Evolutionary conservation across 2,888 invertebrate species (phyloP).

Genomic region (Nomada hirtipes): DNA sequence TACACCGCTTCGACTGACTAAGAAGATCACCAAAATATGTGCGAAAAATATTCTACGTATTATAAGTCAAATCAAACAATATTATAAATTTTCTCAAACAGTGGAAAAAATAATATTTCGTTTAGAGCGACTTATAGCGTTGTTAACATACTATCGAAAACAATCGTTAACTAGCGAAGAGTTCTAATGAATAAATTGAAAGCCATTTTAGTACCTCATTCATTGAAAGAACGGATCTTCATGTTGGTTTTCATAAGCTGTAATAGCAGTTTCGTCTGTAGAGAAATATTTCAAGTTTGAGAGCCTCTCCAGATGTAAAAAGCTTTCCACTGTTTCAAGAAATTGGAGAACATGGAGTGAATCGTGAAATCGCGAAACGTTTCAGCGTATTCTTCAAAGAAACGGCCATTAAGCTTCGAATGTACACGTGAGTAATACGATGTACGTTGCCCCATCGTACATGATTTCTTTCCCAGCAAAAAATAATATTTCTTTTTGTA

Average conservation of each 20-base stretch:
- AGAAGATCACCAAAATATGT: no score
- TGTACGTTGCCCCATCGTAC: conserved; percentile 2
- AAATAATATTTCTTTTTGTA: no score
- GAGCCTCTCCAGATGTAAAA: conserved; percentile 44
- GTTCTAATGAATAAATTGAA: not conserved
- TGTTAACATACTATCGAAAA: no score
- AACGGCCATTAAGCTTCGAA: conserved; percentile 54
- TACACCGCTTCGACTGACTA: no score
- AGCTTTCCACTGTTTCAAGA: conserved; percentile 60
- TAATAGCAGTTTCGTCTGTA: not conserved
- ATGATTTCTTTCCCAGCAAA: conserved; percentile 5
- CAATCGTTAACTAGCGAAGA: not conserved
- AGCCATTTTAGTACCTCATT: conserved; percentile 1
- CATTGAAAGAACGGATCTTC: not conserved
- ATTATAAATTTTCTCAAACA: no score
- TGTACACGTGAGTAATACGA: conserved; percentile 2
- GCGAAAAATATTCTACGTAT: no score
- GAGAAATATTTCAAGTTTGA: conserved; percentile 57
- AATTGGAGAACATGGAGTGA: conserved; percentile 45
- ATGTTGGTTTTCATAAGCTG: not conserved
- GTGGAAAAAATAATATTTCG: no score
- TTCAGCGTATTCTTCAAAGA: conserved; percentile 49
- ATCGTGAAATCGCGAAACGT: conserved; percentile 50
- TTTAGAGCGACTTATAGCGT: no score
- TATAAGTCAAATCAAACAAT: no score